Percentiles rank a stretch among this genome's conserved stretches.
phyloP scores from a whole-genome alignment of 2,113 vertebrate species.

The Callipepla californica region DNA sequence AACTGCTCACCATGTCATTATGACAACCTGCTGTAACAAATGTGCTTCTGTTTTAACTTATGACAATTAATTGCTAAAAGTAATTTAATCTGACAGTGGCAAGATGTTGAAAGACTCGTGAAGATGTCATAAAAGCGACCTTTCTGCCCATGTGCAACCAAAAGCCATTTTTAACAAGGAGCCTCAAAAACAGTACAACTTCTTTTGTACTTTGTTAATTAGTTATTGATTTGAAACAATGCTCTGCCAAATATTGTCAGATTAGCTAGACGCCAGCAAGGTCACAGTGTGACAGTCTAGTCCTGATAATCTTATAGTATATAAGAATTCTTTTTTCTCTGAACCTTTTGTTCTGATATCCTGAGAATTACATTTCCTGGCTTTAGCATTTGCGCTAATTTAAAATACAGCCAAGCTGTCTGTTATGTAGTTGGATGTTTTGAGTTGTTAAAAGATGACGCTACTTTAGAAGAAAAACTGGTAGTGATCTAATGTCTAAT shows the following conservation, averaged over 20 bases:
- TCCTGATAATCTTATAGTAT: slow-evolving; percentile 73
- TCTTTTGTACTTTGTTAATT: slow-evolving; percentile 99
- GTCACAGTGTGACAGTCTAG: slow-evolving; percentile 82
- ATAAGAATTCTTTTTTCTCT: slow-evolving; percentile 64
- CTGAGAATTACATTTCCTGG: slow-evolving; percentile 65
- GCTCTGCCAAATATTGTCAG: slow-evolving; percentile 93
- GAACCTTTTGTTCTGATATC: slow-evolving; percentile 72
- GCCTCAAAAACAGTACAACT: slow-evolving; percentile 90
- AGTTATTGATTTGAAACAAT: slow-evolving; percentile 99
- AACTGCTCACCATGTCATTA: slow-evolving; percentile 84
- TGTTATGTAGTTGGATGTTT: slow-evolving; percentile 51
- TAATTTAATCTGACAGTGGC: slow-evolving; percentile 98
- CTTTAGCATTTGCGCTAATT: slow-evolving; percentile 64
- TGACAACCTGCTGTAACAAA: slow-evolving; percentile 82
- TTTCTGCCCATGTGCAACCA: slow-evolving; percentile 89
- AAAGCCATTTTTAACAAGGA: slow-evolving; percentile 92
- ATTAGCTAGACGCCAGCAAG: slow-evolving; percentile 87
- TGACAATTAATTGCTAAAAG: slow-evolving; percentile 96
- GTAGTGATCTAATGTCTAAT: slow-evolving; percentile 19
- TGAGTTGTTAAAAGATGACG: slow-evolving; percentile 52
- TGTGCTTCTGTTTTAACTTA: slow-evolving; percentile 88
- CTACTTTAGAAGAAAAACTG: slow-evolving; percentile 14
- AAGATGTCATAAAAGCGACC: slow-evolving; percentile 96
- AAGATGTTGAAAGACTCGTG: slow-evolving; percentile 85
- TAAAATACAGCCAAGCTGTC: slow-evolving; percentile 64